phyloP scores from a whole-genome alignment of 2,888 invertebrate species.

The Hemistola chrysoprasaria region DNA sequence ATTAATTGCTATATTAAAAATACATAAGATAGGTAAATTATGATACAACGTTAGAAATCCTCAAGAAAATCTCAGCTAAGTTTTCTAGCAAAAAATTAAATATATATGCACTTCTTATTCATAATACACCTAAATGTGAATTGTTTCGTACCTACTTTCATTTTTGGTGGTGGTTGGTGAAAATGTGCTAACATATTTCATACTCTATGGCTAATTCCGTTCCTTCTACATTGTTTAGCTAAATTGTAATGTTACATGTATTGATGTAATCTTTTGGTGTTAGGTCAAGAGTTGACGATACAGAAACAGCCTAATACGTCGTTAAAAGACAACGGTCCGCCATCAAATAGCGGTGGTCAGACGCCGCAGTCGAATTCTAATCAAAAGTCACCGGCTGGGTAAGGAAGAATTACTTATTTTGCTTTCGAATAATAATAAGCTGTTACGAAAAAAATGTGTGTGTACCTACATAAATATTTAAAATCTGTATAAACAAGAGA shows the following conservation, averaged over 20 bases:
- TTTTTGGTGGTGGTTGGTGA: constrained; percentile 81
- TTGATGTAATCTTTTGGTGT: constrained; percentile 25
- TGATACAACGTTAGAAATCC: too few species aligned
- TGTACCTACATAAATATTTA: too few species aligned
- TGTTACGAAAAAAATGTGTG: too few species aligned
- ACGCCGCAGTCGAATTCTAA: constrained; percentile 77
- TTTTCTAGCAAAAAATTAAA: too few species aligned
- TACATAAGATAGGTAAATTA: too few species aligned
- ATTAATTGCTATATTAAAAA: too few species aligned
- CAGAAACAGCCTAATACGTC: constrained; percentile 97
- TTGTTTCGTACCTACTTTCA: constrained; percentile 36
- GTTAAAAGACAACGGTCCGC: constrained; percentile 87
- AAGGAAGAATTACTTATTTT: too few species aligned
- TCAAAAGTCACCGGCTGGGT: constrained; percentile 88
- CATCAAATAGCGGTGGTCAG: constrained; percentile 72
- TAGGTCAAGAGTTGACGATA: constrained; percentile 95
- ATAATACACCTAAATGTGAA: constrained; percentile 14
- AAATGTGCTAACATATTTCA: constrained; percentile 81
- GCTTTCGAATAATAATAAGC: too few species aligned
- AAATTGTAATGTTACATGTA: neutral
- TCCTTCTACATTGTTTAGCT: constrained; percentile 38
- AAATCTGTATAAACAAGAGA: too few species aligned
- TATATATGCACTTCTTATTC: neutral
- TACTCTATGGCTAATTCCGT: constrained; percentile 79
- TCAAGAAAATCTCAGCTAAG: too few species aligned